These are phyloP conservation scores for Tamandua tetradactyla DNA, from an alignment of 2,797 vertebrate genomes.

Conservation along the genomic window DNA sequence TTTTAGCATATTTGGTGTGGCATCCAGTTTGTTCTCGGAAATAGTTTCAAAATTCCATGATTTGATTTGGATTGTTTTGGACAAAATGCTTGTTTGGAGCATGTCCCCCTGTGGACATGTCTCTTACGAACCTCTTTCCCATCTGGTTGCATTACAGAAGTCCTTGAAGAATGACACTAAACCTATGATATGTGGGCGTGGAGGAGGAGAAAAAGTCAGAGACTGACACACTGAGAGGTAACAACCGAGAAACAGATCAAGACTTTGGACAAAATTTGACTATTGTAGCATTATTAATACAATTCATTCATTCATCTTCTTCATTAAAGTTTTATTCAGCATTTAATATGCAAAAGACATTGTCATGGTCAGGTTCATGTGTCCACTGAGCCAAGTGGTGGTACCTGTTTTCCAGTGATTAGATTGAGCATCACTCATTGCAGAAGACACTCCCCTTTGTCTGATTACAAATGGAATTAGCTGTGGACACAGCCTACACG, in stretches of 20 bases:
- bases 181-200: neutral
- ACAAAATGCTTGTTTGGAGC: slow-evolving; percentile 1
- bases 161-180: neutral
- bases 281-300: neutral
- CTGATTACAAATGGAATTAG: no score
- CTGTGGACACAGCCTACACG: no score
- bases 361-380: no score
- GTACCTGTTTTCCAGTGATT: no score
- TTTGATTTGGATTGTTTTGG: slow-evolving; percentile 26
- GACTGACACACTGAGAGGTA: neutral
- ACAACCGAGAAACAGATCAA: neutral
- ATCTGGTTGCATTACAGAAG: neutral
- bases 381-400: no score
- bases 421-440: no score
- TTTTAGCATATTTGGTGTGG: slow-evolving; percentile 49
- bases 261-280: neutral
- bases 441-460: no score
- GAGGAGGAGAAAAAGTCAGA: neutral
- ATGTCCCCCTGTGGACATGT: neutral
- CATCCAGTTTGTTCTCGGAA: slow-evolving; percentile 61
- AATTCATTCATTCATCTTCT: neutral
- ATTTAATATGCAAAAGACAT: neutral
- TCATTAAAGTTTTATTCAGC: neutral
- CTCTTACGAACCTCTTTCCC: neutral
- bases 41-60: slow-evolving; percentile 1